These are phyloP conservation scores for Sphyrna mokarran DNA, from an alignment of 2,113 vertebrate species.

Conservation along the genomic window DNA sequence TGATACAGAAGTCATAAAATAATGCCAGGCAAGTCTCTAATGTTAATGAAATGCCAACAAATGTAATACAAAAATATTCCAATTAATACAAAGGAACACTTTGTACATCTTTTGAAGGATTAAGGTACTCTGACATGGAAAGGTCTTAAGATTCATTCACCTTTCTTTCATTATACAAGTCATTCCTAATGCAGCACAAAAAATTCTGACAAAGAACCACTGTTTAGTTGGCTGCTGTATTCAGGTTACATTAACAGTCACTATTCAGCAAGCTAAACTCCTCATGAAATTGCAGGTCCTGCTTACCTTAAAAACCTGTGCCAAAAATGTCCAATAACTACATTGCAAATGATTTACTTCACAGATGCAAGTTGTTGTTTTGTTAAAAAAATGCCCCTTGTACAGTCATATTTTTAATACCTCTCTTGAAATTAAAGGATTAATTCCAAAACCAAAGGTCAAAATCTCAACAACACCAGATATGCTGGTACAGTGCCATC, in stretches of 20 bases:
- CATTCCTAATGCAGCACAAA: neutral
- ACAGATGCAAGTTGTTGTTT: neutral
- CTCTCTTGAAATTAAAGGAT: neutral
- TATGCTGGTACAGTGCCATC: neutral
- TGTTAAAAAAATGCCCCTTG: neutral
- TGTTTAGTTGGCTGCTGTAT: neutral
- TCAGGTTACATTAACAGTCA: neutral
- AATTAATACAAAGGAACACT: neutral
- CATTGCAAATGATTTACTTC: neutral
- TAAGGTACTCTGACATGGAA: neutral
- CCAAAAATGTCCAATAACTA: neutral
- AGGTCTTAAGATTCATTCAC: neutral
- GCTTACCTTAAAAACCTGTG: neutral
- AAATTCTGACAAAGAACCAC: slow-evolving; percentile 22
- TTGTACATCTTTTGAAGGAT: neutral
- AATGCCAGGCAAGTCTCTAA: neutral
- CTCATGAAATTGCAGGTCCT: neutral
- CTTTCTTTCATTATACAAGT: neutral
- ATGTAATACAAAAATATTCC: neutral
- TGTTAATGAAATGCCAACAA: neutral
- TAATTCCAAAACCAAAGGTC: neutral
- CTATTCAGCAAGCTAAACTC: neutral
- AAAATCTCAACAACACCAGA: neutral
- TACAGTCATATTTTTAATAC: neutral
- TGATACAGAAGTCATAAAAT: neutral